Conservation (phyloP, 2,113 vertebrate species). For the Oostethus manadensis region DNA sequence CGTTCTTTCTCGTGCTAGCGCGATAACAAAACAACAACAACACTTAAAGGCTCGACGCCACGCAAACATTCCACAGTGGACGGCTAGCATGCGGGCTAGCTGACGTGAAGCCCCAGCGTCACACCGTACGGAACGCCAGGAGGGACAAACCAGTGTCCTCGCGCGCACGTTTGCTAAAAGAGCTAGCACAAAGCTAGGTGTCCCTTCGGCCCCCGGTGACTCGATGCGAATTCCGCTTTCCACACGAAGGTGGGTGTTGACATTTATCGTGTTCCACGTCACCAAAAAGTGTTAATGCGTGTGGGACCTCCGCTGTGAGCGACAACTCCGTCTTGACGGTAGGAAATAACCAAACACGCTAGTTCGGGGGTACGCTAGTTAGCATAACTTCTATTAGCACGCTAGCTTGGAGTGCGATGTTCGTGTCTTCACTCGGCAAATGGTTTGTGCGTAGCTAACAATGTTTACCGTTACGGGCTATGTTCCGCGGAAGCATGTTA, state of each 20-base stretch:
- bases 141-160: slow-evolving; percentile 27
- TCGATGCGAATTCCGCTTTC: slow-evolving; percentile 31
- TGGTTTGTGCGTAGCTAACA: too few relatives aligned
- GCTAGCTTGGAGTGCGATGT: too few relatives aligned
- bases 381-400: too few relatives aligned
- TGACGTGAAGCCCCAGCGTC: slow-evolving; percentile 34
- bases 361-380: background rate
- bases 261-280: background rate
- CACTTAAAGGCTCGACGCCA: background rate
- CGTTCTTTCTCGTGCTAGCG: background rate
- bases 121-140: slow-evolving; percentile 3
- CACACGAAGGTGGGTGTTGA: slow-evolving; percentile 34
- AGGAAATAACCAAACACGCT: background rate
- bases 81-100: slow-evolving; percentile 22
- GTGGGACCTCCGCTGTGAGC: too few relatives aligned
- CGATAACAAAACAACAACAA: background rate
- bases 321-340: too few relatives aligned
- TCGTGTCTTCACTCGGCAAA: too few relatives aligned
- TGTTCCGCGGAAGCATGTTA: too few relatives aligned
- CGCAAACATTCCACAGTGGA: background rate
- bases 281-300: background rate
- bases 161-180: background rate
- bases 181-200: slow-evolving; percentile 26
- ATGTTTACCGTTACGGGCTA: too few relatives aligned
- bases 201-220: slow-evolving; percentile 31